Evolutionary conservation across 53 echinoderm and acorn worm species (phyloP).

Genomic region (Holothuria scabra): DNA sequence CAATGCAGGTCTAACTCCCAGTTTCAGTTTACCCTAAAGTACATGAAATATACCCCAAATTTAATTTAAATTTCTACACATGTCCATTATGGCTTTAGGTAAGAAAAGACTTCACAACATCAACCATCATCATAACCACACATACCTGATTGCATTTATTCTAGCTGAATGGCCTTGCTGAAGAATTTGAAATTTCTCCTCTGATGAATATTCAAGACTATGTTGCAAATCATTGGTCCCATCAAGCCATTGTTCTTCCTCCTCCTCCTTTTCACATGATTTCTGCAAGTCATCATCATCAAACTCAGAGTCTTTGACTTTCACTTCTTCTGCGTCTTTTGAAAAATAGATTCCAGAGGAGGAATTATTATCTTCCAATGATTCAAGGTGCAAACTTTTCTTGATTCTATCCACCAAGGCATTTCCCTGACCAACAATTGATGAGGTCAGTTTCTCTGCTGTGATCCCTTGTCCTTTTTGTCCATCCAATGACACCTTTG

Average conservation of each 20-base stretch:
- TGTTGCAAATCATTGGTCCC: conserved; percentile 6
- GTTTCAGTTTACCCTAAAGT: too few relatives aligned
- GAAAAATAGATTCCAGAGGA: not conserved
- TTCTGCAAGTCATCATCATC: not conserved
- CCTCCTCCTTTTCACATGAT: not conserved
- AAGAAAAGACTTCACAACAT: too few relatives aligned
- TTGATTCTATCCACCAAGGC: conserved; percentile 46
- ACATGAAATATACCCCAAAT: too few relatives aligned
- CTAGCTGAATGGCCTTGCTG: conserved; percentile 20
- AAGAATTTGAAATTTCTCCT: conserved; percentile 38
- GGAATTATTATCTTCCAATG: not conserved
- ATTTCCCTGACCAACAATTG: conserved; percentile 37
- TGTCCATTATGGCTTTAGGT: too few relatives aligned
- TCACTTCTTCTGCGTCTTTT: not conserved
- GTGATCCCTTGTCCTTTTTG: conserved; percentile 3
- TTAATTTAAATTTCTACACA: too few relatives aligned
- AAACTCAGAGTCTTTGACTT: not conserved
- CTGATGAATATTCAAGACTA: conserved; percentile 34
- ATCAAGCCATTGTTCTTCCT: not conserved
- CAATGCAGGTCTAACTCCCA: too few relatives aligned
- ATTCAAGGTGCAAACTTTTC: conserved; percentile 19
- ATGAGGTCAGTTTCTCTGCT: not conserved
- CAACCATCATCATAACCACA: not conserved
- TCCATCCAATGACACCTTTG: not conserved
- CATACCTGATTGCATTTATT: conserved; percentile 12